Percentiles rank a stretch among this genome's conserved stretches.
These are phyloP conservation scores for Grammomys dolichurus DNA, from an alignment of 2,113 vertebrate species.

Conservation along the genomic window DNA sequence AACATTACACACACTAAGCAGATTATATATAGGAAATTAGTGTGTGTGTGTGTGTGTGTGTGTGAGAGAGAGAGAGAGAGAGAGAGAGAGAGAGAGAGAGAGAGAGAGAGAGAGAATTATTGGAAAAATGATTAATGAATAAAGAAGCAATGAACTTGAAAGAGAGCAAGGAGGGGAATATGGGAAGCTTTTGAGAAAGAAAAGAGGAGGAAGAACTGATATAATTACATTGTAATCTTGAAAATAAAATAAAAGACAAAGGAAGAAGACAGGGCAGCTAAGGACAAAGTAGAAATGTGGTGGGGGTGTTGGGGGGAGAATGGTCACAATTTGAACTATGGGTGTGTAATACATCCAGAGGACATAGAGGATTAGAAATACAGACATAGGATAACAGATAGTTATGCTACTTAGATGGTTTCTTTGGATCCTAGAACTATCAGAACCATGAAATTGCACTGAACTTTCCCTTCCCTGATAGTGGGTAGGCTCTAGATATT, in stretches of 20 bases:
- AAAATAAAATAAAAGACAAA: not conserved
- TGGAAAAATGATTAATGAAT: not conserved
- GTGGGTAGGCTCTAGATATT: not conserved
- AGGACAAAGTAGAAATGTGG: not conserved
- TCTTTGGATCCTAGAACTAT: not conserved
- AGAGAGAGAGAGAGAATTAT: no score
- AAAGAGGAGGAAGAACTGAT: not conserved
- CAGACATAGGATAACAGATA: not conserved
- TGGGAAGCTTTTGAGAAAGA: not conserved
- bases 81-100: no score
- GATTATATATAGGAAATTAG: not conserved
- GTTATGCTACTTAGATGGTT: no score
- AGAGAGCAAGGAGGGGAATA: not conserved
- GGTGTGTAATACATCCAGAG: not conserved
- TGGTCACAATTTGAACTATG: accelerated
- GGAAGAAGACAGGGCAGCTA: not conserved
- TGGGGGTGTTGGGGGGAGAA: no score
- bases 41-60: no score
- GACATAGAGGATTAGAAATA: not conserved
- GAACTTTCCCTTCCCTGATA: not conserved
- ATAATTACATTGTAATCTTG: not conserved
- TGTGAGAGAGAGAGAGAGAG: no score
- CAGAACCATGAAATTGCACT: no score
- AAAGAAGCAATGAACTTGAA: not conserved
- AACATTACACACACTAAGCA: not conserved